These are phyloP conservation scores for Rhyzopertha dominica DNA, from an alignment of 1,140 invertebrate genomes.

Conservation along the genomic window DNA sequence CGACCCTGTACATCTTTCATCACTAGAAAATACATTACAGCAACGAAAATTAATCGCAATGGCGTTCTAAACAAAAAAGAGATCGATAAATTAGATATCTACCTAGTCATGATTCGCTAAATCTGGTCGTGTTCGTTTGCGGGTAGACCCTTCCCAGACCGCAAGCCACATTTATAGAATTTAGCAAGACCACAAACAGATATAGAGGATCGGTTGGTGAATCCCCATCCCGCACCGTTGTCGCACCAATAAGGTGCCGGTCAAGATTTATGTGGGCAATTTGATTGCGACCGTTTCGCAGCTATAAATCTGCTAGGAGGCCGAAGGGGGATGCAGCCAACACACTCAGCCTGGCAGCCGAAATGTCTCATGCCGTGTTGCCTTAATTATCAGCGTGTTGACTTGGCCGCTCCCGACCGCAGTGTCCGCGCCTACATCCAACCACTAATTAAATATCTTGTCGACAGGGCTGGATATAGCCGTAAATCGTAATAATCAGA, in stretches of 20 bases:
- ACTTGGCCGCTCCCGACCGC: conserved; percentile 27
- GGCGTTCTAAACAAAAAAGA: too few relatives aligned
- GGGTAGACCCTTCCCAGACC: too few relatives aligned
- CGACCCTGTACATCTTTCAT: too few relatives aligned
- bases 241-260: conserved; percentile 34
- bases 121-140: too few relatives aligned
- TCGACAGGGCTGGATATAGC: conserved; percentile 35
- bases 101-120: too few relatives aligned
- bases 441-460: conserved; percentile 39
- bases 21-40: too few relatives aligned
- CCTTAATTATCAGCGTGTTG: conserved; percentile 33
- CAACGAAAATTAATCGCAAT: too few relatives aligned
- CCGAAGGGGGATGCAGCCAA: conserved; percentile 23
- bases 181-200: neutral
- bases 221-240: conserved; percentile 21
- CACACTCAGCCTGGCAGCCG: conserved; percentile 22
- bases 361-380: conserved; percentile 28
- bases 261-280: conserved; percentile 35
- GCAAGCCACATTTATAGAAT: too few relatives aligned
- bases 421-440: conserved; percentile 35
- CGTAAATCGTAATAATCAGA: conserved; percentile 37
- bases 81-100: too few relatives aligned
- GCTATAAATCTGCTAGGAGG: conserved; percentile 19
- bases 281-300: conserved; percentile 26
- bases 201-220: conserved; percentile 9